A percentile compares a stretch with the other conserved stretches of the same genome.
phyloP scores from a whole-genome alignment of 2,888 invertebrate genomes.

The Adelognathus sp. region DNA sequence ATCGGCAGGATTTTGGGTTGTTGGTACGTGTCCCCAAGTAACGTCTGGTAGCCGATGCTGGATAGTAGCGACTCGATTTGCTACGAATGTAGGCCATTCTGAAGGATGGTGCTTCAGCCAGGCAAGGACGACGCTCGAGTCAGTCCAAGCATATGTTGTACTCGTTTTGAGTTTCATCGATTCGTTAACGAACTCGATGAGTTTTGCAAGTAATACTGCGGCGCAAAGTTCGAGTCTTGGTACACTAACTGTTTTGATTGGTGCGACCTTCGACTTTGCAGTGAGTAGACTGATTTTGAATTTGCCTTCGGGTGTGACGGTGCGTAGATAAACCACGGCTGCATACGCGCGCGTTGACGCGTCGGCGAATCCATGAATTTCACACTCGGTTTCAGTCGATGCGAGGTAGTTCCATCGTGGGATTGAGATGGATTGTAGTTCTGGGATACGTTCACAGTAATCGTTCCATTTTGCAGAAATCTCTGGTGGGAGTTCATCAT shows the following conservation, averaged over 20 bases:
- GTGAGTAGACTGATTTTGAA: conserved; percentile 32
- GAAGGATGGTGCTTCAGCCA: conserved; percentile 62
- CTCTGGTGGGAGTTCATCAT: background rate
- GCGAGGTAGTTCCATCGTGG: background rate
- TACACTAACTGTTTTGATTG: conserved; percentile 33
- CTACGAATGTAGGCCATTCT: conserved; percentile 60
- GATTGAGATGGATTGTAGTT: background rate
- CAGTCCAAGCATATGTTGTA: conserved; percentile 41
- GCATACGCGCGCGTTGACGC: background rate
- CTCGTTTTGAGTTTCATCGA: background rate
- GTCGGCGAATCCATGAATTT: background rate
- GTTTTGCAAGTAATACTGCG: conserved; percentile 41
- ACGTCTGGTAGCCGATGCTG: conserved; percentile 58
- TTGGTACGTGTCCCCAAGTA: conserved; percentile 67
- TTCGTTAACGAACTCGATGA: conserved; percentile 1
- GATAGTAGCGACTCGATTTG: conserved; percentile 69
- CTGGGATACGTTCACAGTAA: background rate
- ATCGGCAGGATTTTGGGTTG: conserved; percentile 69
- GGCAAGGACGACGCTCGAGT: conserved; percentile 62
- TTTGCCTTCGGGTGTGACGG: background rate
- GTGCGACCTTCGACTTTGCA: conserved; percentile 52
- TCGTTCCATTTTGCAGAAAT: background rate
- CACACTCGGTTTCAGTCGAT: background rate
- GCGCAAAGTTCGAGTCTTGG: conserved; percentile 54
- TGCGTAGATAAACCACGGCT: background rate